Base-by-base conservation (phyloP, 2,797 vertebrate genomes). In the Xenops minutus region DNA sequence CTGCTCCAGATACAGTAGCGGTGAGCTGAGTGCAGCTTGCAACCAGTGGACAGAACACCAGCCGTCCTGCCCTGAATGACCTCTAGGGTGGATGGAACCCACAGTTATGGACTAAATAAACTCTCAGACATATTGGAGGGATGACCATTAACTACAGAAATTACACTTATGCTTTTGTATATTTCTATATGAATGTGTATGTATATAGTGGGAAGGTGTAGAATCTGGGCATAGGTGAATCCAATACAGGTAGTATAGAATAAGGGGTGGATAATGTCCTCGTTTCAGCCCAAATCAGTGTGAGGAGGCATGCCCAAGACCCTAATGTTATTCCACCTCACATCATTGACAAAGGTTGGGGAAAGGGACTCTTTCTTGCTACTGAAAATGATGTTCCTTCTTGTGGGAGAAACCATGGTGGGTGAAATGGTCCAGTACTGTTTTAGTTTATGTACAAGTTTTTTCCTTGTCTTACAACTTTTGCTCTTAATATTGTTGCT, bases 391-490 rank as follows among this genome's bases (percentile, higher is more conserved):
- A 15, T 17, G 11, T 43, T 43, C 61, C 39, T 63, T 63, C 39
- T 43, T 10, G 29, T 66, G 15, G 32, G 48, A 62, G 23, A 37
- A 29, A 24, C 22, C 12, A 6, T 44, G 41, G 22, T 44, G 62
- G 19, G 22, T 17, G 11, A 37, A 63, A 63, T 0, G 0, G 23
- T 69, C 6, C 2, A 26, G 8, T 44, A n/a, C 24, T 56, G 17
- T 62, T 69, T 49, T 62, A 34, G 12, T 62, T 46, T 29, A 56
- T 5, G 17, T 43, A 13, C 21, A 55, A 69, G n/a, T 69, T 2
- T 11, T 36, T 82, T 82, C 41, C 17, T 48, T 43, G 32, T 69
- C 55, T 82, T 37, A 17, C 24, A n/a, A 4, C 6, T 82, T 69
- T 21, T 56, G 23, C 36, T 43, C 10, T 30, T 49, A 63, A n/a